These are phyloP conservation scores for Pionites leucogaster DNA, from an alignment of 2,113 vertebrate genomes.

Conservation along the genomic window DNA sequence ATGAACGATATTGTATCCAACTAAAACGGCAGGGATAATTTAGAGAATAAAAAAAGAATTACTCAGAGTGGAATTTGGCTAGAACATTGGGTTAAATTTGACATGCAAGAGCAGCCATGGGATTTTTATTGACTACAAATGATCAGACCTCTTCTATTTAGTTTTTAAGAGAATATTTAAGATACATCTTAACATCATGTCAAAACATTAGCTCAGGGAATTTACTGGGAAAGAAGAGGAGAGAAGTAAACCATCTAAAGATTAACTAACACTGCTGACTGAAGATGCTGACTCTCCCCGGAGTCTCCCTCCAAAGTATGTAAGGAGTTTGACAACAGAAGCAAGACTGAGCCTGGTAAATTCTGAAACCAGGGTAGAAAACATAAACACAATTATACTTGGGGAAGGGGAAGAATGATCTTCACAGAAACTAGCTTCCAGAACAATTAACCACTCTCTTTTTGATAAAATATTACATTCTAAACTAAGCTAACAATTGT, in stretches of 20 bases:
- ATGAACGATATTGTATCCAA: slow-evolving; percentile 62
- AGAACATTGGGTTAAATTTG: slow-evolving; percentile 56
- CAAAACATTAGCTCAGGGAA: background rate
- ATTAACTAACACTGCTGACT: background rate
- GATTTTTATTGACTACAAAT: slow-evolving; percentile 60
- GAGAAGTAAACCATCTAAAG: background rate
- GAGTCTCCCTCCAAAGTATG: background rate
- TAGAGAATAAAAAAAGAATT: slow-evolving; percentile 64
- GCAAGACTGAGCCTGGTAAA: background rate
- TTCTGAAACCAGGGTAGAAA: background rate
- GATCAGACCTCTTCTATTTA: slow-evolving; percentile 16
- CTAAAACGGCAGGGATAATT: slow-evolving; percentile 68
- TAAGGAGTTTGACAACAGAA: background rate
- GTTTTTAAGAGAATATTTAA: slow-evolving; percentile 24
- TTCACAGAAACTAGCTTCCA: background rate
- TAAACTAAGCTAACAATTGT: background rate
- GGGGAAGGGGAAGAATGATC: background rate
- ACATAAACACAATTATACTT: background rate
- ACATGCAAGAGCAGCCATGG: slow-evolving; percentile 54
- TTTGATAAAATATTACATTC: background rate
- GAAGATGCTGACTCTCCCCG: background rate
- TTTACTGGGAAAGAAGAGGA: background rate
- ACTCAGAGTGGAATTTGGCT: slow-evolving; percentile 69
- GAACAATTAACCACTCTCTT: background rate
- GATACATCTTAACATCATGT: background rate